These are phyloP conservation scores for Alsophila aescularia DNA, from an alignment of 2,888 invertebrate species.

Conservation along the genomic window DNA sequence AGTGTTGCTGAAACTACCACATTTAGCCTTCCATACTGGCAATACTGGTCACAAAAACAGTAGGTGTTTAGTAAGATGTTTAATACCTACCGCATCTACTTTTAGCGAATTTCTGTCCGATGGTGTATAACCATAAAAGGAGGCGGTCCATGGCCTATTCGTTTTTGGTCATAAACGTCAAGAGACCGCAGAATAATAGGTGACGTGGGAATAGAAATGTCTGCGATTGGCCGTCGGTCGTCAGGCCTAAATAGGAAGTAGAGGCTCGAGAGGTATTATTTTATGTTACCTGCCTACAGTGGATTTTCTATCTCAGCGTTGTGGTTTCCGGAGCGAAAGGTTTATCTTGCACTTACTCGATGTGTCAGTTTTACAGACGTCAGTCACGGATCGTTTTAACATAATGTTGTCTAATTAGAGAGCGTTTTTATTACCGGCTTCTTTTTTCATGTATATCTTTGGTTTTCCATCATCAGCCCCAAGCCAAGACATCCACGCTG, in stretches of 20 bases:
- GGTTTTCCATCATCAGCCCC: too few relatives aligned
- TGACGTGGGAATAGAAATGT: constrained; percentile 31
- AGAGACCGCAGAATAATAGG: constrained; percentile 27
- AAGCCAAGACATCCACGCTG: too few relatives aligned
- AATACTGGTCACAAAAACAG: too few relatives aligned
- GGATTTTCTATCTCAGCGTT: constrained; percentile 15
- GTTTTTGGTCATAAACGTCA: constrained; percentile 34
- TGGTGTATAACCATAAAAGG: constrained; percentile 24
- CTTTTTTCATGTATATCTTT: too few relatives aligned
- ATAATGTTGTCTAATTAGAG: too few relatives aligned
- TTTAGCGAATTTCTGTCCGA: background rate
- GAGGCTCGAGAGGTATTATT: too few relatives aligned
- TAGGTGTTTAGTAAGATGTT: too few relatives aligned
- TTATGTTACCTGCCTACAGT: background rate
- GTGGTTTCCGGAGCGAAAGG: constrained; percentile 20
- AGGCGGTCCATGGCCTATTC: constrained; percentile 30
- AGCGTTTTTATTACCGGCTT: too few relatives aligned
- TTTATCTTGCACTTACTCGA: constrained; percentile 18
- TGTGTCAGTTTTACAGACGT: too few relatives aligned
- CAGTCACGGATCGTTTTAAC: too few relatives aligned
- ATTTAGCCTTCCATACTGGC: too few relatives aligned
- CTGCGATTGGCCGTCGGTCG: constrained; percentile 12
- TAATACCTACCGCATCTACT: background rate
- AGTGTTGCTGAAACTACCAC: too few relatives aligned
- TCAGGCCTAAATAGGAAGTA: background rate